These are phyloP conservation scores for Phymanthus crucifer DNA, from an alignment of 92 coral and sea anemone species.

Conservation along the genomic window DNA sequence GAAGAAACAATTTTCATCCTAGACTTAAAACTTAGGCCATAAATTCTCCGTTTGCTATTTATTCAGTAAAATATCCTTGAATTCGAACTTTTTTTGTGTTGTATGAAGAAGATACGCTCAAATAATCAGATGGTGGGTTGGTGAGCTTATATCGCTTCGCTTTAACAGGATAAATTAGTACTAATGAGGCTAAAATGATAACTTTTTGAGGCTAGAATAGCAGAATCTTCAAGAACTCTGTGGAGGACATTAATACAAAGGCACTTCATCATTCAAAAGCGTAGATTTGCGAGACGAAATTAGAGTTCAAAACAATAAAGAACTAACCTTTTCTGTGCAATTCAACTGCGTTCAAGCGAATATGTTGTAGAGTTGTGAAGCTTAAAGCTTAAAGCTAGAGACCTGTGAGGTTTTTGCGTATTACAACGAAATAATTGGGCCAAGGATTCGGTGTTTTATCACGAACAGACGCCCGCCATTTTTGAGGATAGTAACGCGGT, in stretches of 20 bases:
- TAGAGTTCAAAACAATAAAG: neutral
- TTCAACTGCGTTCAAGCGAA: neutral
- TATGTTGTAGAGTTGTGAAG: neutral
- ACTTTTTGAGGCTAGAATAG: neutral
- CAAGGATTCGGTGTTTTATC: neutral
- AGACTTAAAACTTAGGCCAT: neutral
- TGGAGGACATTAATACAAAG: neutral
- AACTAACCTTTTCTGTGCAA: neutral
- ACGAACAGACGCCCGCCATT: slow-evolving; percentile 48
- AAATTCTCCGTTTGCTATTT: neutral
- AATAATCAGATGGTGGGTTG: neutral
- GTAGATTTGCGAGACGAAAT: neutral
- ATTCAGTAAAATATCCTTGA: neutral
- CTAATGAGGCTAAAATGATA: neutral
- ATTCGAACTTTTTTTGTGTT: neutral
- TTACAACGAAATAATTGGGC: neutral
- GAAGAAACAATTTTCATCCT: neutral
- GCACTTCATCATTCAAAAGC: neutral
- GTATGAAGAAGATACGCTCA: neutral
- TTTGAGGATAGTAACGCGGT: slow-evolving; percentile 42
- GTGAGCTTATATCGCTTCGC: neutral
- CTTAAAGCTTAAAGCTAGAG: neutral
- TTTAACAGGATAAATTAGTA: neutral
- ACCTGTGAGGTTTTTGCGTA: neutral
- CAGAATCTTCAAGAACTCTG: neutral